Evolutionary conservation across 2,888 invertebrate genomes (phyloP), one percentile per base, ranked within the genome.

Genomic region (Cosmorhoe ocellata): DNA sequence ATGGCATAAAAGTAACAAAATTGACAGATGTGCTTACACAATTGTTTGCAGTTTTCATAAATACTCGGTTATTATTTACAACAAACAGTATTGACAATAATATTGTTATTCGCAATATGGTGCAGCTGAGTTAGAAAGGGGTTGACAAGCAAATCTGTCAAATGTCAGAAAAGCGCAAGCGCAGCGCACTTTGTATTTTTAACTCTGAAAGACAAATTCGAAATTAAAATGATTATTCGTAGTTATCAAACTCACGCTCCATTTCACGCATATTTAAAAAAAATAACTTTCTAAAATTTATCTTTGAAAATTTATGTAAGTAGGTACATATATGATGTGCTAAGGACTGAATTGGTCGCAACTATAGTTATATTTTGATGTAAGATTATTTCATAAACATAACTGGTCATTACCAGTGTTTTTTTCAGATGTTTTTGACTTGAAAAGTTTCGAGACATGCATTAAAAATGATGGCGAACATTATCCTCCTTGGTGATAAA

Each of bases 51-150:
- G 9, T 34, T 11, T 39, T 34, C n/a, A 34, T 40, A 26, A 31
- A 26, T 39, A 32, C 32, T 7, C 7, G 33, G 28, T 47, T 60
- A 50, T 39, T 51, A 59, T 50, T 51, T 55, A 52, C 37, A 47
- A 33, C 48, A 53, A 61, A 56, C 44, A 53, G 41, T 46, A 46
- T 49, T 18, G 49, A 32, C 49, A 59, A 51, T 59, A 56, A 53
- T 52, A 59, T 53, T 58, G 30, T 32, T 51, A 48, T 46, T 49
- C n/a, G 26, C 40, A 33, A 51, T 42, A 45, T 54, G 50, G 47
- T 31, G 12, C 33, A 46, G 44, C 24, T 46, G 2, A 28, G 11
- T 11, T 9, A 12, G 6, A 33, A 12, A 37, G 36, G 41, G 42
- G 51, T 36, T 37, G 32, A 31, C 40, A 36, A 32, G 38, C 40